Evolutionary conservation across 2,797 vertebrate species (phyloP), one percentile per base, ranked within the genome.

Genomic region (Passerculus sandwichensis): DNA sequence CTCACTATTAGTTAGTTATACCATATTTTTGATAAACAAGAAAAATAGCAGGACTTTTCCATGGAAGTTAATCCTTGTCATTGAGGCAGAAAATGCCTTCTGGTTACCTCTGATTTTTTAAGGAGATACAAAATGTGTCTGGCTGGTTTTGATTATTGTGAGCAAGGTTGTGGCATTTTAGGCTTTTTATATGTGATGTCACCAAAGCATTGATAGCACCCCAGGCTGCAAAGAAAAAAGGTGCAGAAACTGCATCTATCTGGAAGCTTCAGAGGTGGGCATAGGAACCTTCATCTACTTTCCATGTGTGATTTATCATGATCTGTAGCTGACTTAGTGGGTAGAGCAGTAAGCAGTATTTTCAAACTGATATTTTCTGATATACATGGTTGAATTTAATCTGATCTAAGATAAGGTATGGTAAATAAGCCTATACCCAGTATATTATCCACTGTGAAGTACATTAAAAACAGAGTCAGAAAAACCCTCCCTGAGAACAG

Each of bases 401-500:
- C 86, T 71, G 29, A 76, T 91, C 47, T 60, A 91, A 94, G 83
- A 71, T 91, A 87, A 93, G 53, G 48, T 71, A 51, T 16, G 16
- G 83, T 91, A 78, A 78, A 64, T 48, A 89, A 93, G 67, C 48
- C 53, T 74, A 42, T 91, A 84, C 45, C 14, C 50, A 81, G 38
- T 75, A 38, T 57, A 65, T 92, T 91, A 77, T 67, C 78, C 15
- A 32, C 34, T 79, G 42, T 59, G 60, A 51, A 85, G 48, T 56
- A 67, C 40, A 29, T 93, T 90, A 93, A 85, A 95, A 94, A 71
- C 73, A 91, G 72, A 89, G 59, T 94, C 85, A 90, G 91, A 88
- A 84, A 70, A 88, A 5, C 59, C 60, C 21, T 73, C 25, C 21
- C 48, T 78, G 51, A 89, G 73, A 94, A 77, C 62, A 86, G 73